These are phyloP conservation scores for Colletes gigas DNA, from an alignment of 1,140 invertebrate genomes.

Conservation along the genomic window DNA sequence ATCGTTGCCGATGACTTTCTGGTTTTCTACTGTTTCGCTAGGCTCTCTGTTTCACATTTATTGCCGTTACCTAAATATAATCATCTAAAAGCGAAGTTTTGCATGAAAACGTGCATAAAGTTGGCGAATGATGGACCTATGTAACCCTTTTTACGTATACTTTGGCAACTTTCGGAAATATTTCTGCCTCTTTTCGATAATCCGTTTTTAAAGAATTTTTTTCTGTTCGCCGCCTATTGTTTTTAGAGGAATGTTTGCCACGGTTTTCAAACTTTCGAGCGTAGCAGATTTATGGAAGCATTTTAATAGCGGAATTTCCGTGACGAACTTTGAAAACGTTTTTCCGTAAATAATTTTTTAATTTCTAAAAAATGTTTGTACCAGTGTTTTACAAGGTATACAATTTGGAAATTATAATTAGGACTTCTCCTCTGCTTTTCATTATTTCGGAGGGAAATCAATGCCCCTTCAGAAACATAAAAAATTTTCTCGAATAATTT, in stretches of 20 bases:
- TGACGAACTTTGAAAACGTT: background rate
- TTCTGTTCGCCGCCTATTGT: background rate
- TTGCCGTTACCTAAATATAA: slow-evolving; percentile 18
- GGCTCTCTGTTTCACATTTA: background rate
- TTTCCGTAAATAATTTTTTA: background rate
- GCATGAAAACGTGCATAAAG: slow-evolving; percentile 24
- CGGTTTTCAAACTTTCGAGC: background rate
- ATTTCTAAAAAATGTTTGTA: too few species aligned
- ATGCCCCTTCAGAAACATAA: too few species aligned
- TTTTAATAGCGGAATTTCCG: background rate
- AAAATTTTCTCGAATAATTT: too few species aligned
- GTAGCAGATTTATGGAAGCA: background rate
- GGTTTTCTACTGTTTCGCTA: background rate
- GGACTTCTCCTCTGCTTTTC: too few species aligned
- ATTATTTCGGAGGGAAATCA: too few species aligned
- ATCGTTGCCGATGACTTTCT: slow-evolving; percentile 25
- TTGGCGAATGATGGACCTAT: background rate
- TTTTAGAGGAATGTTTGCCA: background rate
- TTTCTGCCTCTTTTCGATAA: background rate
- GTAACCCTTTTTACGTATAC: background rate
- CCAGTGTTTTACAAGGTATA: too few species aligned
- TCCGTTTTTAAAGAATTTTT: too few species aligned
- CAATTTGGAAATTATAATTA: too few species aligned
- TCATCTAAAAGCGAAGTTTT: slow-evolving; percentile 39
- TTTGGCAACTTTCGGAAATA: slow-evolving; percentile 28